Base-by-base conservation (phyloP, 1,140 invertebrate species). In the Drosophila punjabiensis region DNA sequence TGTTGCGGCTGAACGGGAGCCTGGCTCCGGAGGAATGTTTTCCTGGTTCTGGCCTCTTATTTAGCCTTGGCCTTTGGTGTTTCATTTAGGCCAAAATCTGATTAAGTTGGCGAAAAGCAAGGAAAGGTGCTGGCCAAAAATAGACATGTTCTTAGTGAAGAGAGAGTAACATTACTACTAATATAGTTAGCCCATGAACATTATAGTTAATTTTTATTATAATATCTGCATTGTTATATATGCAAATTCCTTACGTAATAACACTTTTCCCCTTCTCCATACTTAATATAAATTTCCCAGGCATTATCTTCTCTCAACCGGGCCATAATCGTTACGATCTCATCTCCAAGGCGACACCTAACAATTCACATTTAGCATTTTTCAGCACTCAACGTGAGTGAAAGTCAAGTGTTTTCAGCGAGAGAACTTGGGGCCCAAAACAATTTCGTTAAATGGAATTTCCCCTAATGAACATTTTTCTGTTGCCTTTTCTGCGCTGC, bases 381-480 rank as follows among this genome's bases (percentile, higher is more conserved):
- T 66, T 47, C 70, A 65, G 59, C 60, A 65, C 55, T 62, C 68
- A 62, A 18, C 47, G 20, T 53, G 47, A 74, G 61, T 39, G 68
- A 43, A 48, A 41, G 35, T 32, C 35, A 62, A 74, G 69, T 48
- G 56, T 20, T 64, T 39, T 50, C 45, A 39, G 37, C 37, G 39
- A 52, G n/a, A 35, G 16, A 55, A 37, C 37, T 32, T n/a, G 68
- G 58, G 56, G 59, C 53, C 76, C 76, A 79, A 79, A 79, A 65
- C 81, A 83, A 82, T 83, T 82, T 79, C 66, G 61, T 79, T 81
- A 85, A 89, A 89, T 85, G 76, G 74, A 85, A 85, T 85, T 76
- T 85, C 81, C 78, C 77, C 78, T 84, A 89, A 88, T 88, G 85
- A 84, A 85, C 78, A 81, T 89, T 88, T 78, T 71, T 79, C 56